Percentiles rank a stretch among this genome's conserved stretches.
Evolutionary conservation across 1,140 invertebrate genomes (phyloP).

Genomic region (Argopecten irradians): DNA sequence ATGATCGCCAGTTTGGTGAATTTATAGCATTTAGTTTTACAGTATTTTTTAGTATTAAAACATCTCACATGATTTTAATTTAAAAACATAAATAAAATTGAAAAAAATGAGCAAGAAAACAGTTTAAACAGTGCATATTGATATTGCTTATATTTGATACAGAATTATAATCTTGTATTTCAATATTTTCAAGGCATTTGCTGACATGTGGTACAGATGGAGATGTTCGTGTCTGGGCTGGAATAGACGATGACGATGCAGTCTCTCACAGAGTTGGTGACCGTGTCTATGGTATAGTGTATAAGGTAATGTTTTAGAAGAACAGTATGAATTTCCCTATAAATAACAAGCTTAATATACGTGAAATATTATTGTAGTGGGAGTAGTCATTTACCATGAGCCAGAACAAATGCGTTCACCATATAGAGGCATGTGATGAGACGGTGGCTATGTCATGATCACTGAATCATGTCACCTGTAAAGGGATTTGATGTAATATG

Average conservation of each 20-base stretch:
- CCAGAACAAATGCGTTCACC: no score
- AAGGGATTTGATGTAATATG: no score
- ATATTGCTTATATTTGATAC: no score
- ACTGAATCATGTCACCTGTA: no score
- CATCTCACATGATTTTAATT: no score
- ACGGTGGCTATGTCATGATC: no score
- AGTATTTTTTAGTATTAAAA: no score
- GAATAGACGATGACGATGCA: conserved; percentile 88
- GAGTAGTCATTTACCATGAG: not conserved
- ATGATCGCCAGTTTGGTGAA: no score
- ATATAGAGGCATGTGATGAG: no score
- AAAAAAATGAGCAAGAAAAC: not conserved
- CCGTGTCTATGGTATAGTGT: conserved; percentile 82
- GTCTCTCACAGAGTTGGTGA: conserved; percentile 90
- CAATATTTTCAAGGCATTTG: conserved; percentile 81
- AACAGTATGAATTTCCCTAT: not conserved
- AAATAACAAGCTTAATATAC: not conserved
- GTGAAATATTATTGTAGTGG: not conserved
- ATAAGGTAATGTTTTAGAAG: conserved; percentile 77
- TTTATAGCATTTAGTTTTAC: no score
- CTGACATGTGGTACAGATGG: conserved; percentile 94
- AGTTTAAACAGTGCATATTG: not conserved
- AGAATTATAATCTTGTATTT: not conserved
- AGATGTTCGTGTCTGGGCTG: conserved; percentile 92
- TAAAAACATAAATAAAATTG: no score